Evolutionary conservation across 2,888 invertebrate species (phyloP), one percentile per base, ranked within the genome.

Genomic region (Alentia gelatinosa): DNA sequence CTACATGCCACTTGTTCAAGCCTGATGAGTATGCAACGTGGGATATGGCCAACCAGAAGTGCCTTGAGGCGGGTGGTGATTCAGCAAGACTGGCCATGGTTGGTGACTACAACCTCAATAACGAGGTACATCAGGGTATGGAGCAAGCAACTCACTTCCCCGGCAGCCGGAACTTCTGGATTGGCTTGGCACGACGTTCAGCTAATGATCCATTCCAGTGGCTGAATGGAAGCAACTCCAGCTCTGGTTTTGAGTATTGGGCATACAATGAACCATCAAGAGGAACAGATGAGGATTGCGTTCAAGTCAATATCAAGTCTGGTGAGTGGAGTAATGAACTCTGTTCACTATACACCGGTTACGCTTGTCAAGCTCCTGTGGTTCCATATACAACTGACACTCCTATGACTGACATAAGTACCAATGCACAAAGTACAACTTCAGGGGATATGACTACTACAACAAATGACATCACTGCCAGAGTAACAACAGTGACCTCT

Each of bases 1-100:
- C n/a, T 26, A 88, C 75, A 83, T 91, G 91, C 84, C 91, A 91
- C 74, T 84, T 91, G 35, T 91, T 91, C 90, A 75, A 68, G 39
- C 91, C 91, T 9, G 89, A 91, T 42, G 39, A 23, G 83, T 89
- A 26, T 15, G 26, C 47, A 40, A 83, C 91, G 26, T 91, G 91
- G 91, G 89, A 91, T 4, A 47, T 89, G 84, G 91, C 91, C n/a
- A 26, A 84, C n/a, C 47, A 35, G 37, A 79, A 91, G 23, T 91
- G 91, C 37, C n/a, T 56, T n/a, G n/a, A 3, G 19, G 56, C 19
- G 19, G 56, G 56, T 3, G 56, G 56, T n/a, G n/a, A n/a, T n/a
- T 7, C 47, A 19, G 47, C 47, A 7, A 47, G 47, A 7, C 56
- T 56, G 19, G 12, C 56, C 12, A 56, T 56, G 56, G 19, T 56